Conservation (phyloP, 2,888 invertebrate genomes). For the Lasiommata megera region DNA sequence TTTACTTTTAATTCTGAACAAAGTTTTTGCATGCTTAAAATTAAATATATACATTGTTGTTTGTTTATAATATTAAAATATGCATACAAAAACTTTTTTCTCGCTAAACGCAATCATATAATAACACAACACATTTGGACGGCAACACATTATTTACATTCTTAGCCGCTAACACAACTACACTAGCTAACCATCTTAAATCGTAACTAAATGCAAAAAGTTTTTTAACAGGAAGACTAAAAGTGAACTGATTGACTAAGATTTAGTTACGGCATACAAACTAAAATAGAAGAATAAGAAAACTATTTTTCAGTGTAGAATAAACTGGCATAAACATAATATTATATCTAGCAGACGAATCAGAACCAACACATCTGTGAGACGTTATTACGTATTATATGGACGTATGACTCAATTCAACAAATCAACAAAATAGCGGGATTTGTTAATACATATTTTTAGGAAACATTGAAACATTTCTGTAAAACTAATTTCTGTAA, state of each 20-base stretch:
- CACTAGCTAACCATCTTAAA: constrained; percentile 58
- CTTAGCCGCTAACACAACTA: constrained; percentile 35
- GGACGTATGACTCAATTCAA: too few species aligned
- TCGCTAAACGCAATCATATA: constrained; percentile 11
- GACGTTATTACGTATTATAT: too few species aligned
- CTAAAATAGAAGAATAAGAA: constrained; percentile 14
- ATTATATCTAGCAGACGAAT: constrained; percentile 3
- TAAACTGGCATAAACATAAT: constrained; percentile 17
- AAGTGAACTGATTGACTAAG: constrained; percentile 55
- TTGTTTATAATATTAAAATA: not conserved
- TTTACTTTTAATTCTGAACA: constrained; percentile 31
- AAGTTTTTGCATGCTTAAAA: constrained; percentile 23
- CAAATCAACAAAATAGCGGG: too few species aligned
- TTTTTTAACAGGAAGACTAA: constrained; percentile 72
- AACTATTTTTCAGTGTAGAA: constrained; percentile 5
- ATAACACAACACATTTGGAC: constrained; percentile 57
- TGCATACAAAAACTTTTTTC: constrained; percentile 24
- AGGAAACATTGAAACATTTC: too few species aligned
- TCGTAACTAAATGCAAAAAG: constrained; percentile 73
- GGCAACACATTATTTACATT: constrained; percentile 47
- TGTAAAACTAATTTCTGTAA: too few species aligned
- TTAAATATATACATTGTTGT: not conserved
- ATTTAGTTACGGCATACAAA: constrained; percentile 31
- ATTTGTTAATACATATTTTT: too few species aligned
- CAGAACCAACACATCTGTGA: not conserved